Evolutionary conservation across 2,797 vertebrate genomes (phyloP), one percentile per base, ranked within the genome.

Genomic region (Antrozous pallidus): DNA sequence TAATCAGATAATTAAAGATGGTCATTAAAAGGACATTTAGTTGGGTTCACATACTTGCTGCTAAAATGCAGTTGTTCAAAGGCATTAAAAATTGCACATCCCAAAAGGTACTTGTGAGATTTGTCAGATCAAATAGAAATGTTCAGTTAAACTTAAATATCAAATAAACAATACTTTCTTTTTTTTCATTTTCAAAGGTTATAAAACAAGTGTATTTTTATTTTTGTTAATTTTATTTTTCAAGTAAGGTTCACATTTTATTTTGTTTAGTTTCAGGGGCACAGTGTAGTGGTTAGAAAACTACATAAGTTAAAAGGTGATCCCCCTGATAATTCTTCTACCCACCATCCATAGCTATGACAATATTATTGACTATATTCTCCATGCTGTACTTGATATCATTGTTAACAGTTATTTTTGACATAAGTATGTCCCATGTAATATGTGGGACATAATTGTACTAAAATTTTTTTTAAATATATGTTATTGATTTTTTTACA

Each of bases 1-100:
- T 88, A 96, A 96, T 96, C 81, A 95, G 93, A 87, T 97, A 90
- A 96, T 95, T 96, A 86, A 95, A 94, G 47, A 83, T 78, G 54
- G 75, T 38, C 82, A 92, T 96, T 97, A 94, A 95, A 90, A 96
- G 17, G 73, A 93, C 90, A 94, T 93, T 94, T 91, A 77, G 77
- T 42, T 77, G 74, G 65, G 88, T 69, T 75, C 81, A 79, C 45
- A 73, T 63, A 51, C 65, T 71, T 90, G 73, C 65, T 71, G 58
- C 73, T 93, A 77, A 91, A 91, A 93, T 93, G 38, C 49, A 58
- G 36, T 92, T 82, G 51, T 90, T 88, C 78, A 85, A 92, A 95
- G 65, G 5, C 58, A 93, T 84, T 84, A 56, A 87, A 69, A 42
- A 93, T 54, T 65, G 36, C 3, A 16, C 7, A 31, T 65, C 31